Conservation (phyloP, 2,113 vertebrate species). For the Stercorarius parasiticus region DNA sequence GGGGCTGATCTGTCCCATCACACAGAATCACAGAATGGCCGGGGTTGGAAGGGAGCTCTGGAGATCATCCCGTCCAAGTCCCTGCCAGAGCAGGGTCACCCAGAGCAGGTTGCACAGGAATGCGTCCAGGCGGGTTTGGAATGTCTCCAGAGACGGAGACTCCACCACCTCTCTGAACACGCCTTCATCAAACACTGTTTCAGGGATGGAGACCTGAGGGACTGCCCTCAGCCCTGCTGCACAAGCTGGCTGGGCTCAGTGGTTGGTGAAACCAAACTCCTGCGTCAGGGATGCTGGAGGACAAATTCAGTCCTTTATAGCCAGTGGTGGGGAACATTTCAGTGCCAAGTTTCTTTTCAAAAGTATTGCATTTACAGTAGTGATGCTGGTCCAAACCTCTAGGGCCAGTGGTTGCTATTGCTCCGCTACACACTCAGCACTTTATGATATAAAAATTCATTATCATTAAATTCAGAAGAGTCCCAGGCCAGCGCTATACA, state of each 20-base stretch:
- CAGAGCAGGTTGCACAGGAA: too few species aligned
- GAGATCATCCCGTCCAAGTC: too few species aligned
- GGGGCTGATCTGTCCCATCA: fast-evolving
- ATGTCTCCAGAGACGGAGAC: too few species aligned
- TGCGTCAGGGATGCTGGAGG: neutral
- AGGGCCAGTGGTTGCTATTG: neutral
- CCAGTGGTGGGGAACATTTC: neutral
- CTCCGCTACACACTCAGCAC: neutral
- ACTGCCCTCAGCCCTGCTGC: neutral
- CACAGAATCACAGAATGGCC: too few species aligned
- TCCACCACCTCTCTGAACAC: too few species aligned
- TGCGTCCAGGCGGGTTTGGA: too few species aligned
- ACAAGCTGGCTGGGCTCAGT: fast-evolving
- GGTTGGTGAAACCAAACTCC: neutral
- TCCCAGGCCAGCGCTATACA: neutral
- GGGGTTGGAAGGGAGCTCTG: too few species aligned
- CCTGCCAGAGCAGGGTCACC: too few species aligned
- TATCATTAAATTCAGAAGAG: neutral
- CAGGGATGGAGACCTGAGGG: neutral
- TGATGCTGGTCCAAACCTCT: neutral
- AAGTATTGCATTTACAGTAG: neutral
- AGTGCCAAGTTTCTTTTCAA: neutral
- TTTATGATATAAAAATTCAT: neutral
- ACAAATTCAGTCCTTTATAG: neutral
- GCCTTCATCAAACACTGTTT: fast-evolving